These are phyloP conservation scores for Diaperis boleti DNA, from an alignment of 2,888 invertebrate genomes.

Conservation along the genomic window DNA sequence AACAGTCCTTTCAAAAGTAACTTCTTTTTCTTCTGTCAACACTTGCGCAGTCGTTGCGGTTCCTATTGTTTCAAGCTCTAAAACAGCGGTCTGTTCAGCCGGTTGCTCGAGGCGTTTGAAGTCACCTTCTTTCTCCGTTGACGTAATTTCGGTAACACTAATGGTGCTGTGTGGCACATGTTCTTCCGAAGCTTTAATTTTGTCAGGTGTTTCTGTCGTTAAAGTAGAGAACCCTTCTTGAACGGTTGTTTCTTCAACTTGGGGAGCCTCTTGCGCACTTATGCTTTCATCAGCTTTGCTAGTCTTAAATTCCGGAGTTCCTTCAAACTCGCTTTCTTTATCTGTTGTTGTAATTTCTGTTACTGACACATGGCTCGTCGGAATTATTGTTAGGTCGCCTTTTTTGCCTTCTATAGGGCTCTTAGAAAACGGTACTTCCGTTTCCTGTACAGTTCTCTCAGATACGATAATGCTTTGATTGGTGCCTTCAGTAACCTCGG, in stretches of 20 bases:
- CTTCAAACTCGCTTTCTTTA: conserved; percentile 55
- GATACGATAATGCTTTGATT: conserved; percentile 67
- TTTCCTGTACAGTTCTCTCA: conserved; percentile 67
- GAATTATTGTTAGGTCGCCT: conserved; percentile 65
- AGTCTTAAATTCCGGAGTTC: conserved; percentile 41
- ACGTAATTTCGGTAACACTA: conserved; percentile 44
- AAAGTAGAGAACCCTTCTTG: conserved; percentile 48
- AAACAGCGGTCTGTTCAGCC: conserved; percentile 61
- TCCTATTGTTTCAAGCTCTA: conserved; percentile 59
- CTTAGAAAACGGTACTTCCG: conserved; percentile 59
- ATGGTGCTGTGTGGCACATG: conserved; percentile 56
- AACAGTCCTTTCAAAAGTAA: conserved; percentile 37
- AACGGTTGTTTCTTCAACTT: conserved; percentile 54
- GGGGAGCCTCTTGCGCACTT: conserved; percentile 55
- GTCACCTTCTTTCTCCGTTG: conserved; percentile 49
- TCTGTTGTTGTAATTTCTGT: conserved; percentile 64
- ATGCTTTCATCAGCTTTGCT: conserved; percentile 54
- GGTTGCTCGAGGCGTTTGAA: conserved; percentile 44
- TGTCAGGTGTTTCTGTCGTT: conserved; percentile 46
- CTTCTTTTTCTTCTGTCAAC: conserved; percentile 38
- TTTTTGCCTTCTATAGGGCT: conserved; percentile 61
- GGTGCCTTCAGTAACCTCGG: conserved; percentile 59
- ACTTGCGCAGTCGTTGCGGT: conserved; percentile 48
- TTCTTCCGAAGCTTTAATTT: conserved; percentile 56
- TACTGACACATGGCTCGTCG: conserved; percentile 61